Evolutionary conservation across 2,113 vertebrate genomes (phyloP), one percentile per base, ranked within the genome.

Genomic region (Oenanthe melanoleuca): DNA sequence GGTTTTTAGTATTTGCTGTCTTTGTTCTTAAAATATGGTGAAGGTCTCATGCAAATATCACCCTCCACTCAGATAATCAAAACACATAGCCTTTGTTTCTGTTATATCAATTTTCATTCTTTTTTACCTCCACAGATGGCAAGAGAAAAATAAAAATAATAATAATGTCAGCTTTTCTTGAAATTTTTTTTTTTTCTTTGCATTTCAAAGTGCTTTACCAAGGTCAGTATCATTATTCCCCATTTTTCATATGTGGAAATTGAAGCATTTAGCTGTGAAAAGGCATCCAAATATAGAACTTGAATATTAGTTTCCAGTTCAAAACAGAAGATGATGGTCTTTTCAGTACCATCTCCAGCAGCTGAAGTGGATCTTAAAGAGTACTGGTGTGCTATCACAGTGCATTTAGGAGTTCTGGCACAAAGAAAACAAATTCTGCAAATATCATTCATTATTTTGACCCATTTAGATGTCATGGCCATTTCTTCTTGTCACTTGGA

Each of bases 311-410:
- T 80, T 88, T 93, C 52, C 70, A 94, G 75, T 92, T 95, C 95
- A 97, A 97, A 96, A 14, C 78, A 93, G 63, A 91, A 96, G 73
- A 40, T 57, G 25, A 38, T 88, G 66, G n/a, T 91, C 23, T 67
- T 93, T 74, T 95, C 70, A 77, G 31, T 42, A 55, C 88, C 55
- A 93, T 67, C 69, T 85, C 25, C 74, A 89, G 40, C 21, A 92
- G 45, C 7, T 67, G 23, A 89, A 77, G 25, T 65, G 63, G 37
- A 29, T 88, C 55, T 83, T 69, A 83, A 65, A 25, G 67, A 72
- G 44, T 77, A 85, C 19, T 47, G 47, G 13, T 53, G 18, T 71
- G 9, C 10, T 45, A 40, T 33, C 82, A 31, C 1, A 0, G 13
- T 75, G 28, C 22, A 40, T 78, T 87, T 85, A 85, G 63, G 49